Conservation (phyloP, 2,113 vertebrate genomes). For the Caloenas nicobarica region DNA sequence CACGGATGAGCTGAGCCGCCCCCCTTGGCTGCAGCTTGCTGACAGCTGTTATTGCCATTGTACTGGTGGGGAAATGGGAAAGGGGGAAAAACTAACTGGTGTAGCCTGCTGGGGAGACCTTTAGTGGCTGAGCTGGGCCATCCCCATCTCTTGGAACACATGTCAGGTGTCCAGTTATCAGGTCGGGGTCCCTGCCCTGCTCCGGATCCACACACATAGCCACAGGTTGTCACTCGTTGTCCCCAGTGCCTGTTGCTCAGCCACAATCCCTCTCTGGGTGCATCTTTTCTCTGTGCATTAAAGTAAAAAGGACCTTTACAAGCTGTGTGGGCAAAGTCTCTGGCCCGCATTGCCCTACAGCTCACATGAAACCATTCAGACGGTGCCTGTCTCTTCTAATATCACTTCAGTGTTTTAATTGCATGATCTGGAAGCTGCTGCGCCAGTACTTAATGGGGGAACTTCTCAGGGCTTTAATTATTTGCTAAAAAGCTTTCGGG, state of each 20-base stretch:
- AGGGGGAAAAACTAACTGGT: not conserved
- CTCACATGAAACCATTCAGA: not conserved
- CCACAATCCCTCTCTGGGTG: not conserved
- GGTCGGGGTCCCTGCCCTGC: not conserved
- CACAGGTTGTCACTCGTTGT: not conserved
- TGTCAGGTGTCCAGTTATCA: not conserved
- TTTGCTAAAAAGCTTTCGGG: constrained; percentile 50
- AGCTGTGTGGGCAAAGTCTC: not conserved
- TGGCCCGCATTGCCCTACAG: not conserved
- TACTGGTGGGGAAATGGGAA: not conserved
- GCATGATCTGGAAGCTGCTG: constrained; percentile 2
- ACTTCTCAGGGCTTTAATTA: constrained; percentile 25
- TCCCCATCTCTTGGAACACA: not conserved
- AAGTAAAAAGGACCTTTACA: not conserved
- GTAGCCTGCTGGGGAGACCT: not conserved
- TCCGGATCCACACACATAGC: fast-evolving
- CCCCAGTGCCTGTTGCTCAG: not conserved
- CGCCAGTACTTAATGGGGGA: not conserved
- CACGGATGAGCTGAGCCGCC: not conserved
- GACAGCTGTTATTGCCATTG: not conserved
- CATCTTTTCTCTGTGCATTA: not conserved
- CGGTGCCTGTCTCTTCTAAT: not conserved
- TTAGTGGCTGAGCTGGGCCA: not conserved
- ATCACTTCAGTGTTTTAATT: not conserved
- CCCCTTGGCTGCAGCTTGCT: not conserved